phyloP scores from a whole-genome alignment of 30 jellyfish, hydroid and myxozoan species.

The Clytia hemisphaerica region DNA sequence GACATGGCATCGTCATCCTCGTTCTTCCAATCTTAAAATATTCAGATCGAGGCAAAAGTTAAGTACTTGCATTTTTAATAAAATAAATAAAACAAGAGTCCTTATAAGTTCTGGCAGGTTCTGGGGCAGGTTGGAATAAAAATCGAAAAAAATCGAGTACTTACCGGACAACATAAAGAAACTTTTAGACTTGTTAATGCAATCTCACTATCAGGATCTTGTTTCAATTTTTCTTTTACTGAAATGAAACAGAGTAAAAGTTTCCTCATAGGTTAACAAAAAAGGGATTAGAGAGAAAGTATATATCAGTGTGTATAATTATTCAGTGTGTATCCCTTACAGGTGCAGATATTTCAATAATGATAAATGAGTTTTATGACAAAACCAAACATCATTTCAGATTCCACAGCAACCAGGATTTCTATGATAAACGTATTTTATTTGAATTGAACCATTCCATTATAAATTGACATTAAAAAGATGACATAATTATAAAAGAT shows the following conservation, averaged over 20 bases:
- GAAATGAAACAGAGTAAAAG: not conserved
- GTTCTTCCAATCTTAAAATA: constrained; percentile 68
- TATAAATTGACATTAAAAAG: too few species aligned
- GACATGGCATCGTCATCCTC: constrained; percentile 81
- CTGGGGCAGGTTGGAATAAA: not conserved
- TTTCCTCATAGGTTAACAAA: not conserved
- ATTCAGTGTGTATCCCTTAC: not conserved
- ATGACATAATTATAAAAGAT: too few species aligned
- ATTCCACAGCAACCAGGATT: too few species aligned
- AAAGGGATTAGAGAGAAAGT: not conserved
- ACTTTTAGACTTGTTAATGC: constrained; percentile 85
- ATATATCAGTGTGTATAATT: not conserved
- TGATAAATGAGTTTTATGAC: too few species aligned
- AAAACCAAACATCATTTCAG: too few species aligned
- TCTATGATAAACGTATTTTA: too few species aligned
- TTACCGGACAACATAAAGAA: constrained; percentile 89
- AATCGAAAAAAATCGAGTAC: not conserved
- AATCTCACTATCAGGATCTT: constrained; percentile 86
- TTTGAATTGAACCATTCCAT: too few species aligned
- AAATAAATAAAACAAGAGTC: not conserved
- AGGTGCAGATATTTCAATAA: too few species aligned
- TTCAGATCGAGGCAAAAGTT: not conserved
- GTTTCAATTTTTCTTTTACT: constrained; percentile 71
- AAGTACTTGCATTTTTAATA: not conserved
- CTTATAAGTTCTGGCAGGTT: not conserved